A percentile compares a stretch with the other conserved stretches of the same genome.
These are phyloP conservation scores for Neoitamus cyanurus DNA, from an alignment of 2,888 invertebrate species.

Conservation along the genomic window DNA sequence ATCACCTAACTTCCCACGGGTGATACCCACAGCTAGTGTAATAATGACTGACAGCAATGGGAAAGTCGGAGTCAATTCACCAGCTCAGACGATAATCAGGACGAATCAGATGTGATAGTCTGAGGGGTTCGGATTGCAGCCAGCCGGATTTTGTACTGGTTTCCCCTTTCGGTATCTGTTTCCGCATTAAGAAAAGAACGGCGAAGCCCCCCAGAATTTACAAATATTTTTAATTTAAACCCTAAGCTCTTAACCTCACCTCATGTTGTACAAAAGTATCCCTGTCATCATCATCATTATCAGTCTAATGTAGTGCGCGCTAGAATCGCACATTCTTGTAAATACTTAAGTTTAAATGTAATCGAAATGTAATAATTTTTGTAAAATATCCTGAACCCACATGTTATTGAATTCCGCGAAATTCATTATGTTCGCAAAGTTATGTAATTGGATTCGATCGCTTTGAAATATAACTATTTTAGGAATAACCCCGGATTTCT, in stretches of 20 bases:
- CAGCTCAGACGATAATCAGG: neutral
- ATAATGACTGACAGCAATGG: constrained; percentile 17
- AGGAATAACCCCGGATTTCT: neutral
- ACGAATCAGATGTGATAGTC: constrained; percentile 33
- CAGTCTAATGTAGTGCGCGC: neutral
- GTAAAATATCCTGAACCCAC: neutral
- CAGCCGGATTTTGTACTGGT: neutral
- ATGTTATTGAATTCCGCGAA: neutral
- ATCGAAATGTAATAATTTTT: neutral
- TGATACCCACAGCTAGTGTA: neutral
- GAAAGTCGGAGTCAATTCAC: neutral
- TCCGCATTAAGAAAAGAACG: neutral
- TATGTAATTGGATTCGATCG: neutral
- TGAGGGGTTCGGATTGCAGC: neutral
- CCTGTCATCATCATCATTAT: neutral
- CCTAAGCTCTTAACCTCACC: neutral
- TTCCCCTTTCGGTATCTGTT: neutral
- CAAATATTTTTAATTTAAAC: constrained; percentile 2
- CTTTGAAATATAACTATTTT: neutral
- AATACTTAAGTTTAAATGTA: constrained; percentile 11
- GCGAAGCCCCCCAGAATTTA: neutral
- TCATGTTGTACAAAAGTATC: constrained; percentile 8
- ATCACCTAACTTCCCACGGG: constrained; percentile 24
- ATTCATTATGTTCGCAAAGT: neutral
- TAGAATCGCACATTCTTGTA: neutral